These are phyloP conservation scores for Dermatemys mawii DNA, from an alignment of 2,113 vertebrate species.

Conservation along the genomic window DNA sequence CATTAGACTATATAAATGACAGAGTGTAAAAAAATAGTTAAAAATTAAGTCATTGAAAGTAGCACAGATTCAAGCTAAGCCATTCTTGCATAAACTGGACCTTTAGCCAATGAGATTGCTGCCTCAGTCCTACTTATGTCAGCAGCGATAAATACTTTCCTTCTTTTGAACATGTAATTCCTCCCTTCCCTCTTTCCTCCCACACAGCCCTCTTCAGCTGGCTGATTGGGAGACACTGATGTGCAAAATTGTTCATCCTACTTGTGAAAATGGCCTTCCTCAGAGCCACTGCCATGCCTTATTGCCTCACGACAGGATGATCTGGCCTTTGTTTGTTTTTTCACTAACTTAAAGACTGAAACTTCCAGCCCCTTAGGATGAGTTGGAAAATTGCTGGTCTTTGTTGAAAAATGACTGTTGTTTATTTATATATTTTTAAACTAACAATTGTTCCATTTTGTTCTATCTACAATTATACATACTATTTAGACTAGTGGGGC, in stretches of 20 bases:
- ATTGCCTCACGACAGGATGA: rapidly evolving
- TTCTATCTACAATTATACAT: background rate
- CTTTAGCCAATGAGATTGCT: background rate
- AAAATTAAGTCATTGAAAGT: background rate
- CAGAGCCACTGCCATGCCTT: background rate
- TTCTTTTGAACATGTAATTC: background rate
- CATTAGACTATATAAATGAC: background rate
- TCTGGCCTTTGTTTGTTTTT: background rate
- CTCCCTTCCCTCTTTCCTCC: background rate
- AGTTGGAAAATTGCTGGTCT: background rate
- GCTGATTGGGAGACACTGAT: background rate
- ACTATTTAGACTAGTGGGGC: background rate
- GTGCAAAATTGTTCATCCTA: background rate
- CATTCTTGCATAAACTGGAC: background rate
- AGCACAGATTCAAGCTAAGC: background rate
- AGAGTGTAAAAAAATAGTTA: background rate
- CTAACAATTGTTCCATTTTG: background rate
- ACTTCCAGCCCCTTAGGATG: background rate
- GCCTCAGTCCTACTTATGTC: background rate
- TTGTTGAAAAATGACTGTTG: background rate
- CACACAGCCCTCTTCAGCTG: background rate
- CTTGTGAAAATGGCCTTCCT: background rate
- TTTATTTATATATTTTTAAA: background rate
- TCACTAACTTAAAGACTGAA: background rate
- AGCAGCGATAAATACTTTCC: background rate